These are phyloP conservation scores for Dinomys branickii DNA, from an alignment of 2,113 vertebrate species.

Conservation along the genomic window DNA sequence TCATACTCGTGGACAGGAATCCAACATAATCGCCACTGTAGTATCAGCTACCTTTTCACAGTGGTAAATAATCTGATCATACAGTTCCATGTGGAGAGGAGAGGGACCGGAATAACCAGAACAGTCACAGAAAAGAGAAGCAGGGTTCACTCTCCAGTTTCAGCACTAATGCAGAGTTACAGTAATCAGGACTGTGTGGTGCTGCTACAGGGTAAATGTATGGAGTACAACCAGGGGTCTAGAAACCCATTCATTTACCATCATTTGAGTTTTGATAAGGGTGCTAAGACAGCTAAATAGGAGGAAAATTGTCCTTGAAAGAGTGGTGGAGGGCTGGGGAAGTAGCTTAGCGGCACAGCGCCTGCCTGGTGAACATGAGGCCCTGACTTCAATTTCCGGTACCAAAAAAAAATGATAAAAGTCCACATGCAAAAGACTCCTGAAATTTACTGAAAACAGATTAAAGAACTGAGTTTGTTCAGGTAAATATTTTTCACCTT, in stretches of 20 bases:
- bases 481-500: neutral
- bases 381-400: no score
- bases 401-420: neutral
- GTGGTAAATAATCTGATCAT: neutral
- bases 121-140: neutral
- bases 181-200: neutral
- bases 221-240: neutral
- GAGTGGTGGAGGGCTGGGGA: no score
- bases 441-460: neutral
- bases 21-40: neutral
- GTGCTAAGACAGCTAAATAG: neutral
- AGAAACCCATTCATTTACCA: neutral
- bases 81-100: neutral
- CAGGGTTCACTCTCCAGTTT: neutral
- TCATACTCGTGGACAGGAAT: neutral
- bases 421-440: neutral
- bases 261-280: neutral
- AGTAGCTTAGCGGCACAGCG: no score
- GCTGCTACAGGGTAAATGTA: no score
- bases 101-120: neutral
- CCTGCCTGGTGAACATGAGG: no score
- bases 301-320: neutral
- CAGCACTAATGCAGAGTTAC: neutral
- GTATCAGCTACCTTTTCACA: neutral
- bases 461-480: neutral